Percentiles rank a stretch among this genome's conserved stretches.
Conservation (phyloP, 2,888 invertebrate species). For the Syritta pipiens region DNA sequence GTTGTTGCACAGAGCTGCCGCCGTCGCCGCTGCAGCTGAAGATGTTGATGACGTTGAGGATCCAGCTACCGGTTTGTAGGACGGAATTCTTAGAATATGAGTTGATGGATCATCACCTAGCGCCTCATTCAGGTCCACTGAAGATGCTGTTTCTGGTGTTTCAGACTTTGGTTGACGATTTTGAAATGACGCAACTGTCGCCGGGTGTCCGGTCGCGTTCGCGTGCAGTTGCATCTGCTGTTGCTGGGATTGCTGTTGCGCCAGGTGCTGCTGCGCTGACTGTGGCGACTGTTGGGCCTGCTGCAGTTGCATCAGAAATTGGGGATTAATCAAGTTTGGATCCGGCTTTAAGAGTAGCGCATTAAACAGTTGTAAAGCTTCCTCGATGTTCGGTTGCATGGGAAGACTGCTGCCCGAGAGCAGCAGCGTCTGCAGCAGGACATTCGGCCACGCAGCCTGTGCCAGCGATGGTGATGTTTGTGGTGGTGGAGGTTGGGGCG, state of each 20-base stretch:
- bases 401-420: conserved; percentile 74
- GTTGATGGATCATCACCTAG: conserved; percentile 83
- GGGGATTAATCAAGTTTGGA: conserved; percentile 72
- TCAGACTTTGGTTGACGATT: conserved; percentile 78
- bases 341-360: conserved; percentile 74
- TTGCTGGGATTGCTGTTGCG: conserved; percentile 73
- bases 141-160: conserved; percentile 80
- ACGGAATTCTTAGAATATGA: conserved; percentile 96
- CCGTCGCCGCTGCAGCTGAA: conserved; percentile 56
- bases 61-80: conserved; percentile 86
- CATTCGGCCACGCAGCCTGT: conserved; percentile 69
- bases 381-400: conserved; percentile 72
- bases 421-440: conserved; percentile 76
- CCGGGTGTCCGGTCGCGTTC: conserved; percentile 12
- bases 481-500: conserved; percentile 54
- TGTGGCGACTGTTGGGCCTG: conserved; percentile 73
- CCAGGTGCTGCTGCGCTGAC: conserved; percentile 70
- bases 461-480: conserved; percentile 66
- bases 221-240: conserved; percentile 73
- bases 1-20: conserved; percentile 70
- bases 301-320: conserved; percentile 73
- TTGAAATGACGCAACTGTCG: conserved; percentile 70
- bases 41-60: conserved; percentile 74
- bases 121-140: conserved; percentile 76
- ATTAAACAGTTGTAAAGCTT: conserved; percentile 74